Percentiles rank a stretch among this genome's conserved stretches.
phyloP scores from a whole-genome alignment of 2,888 invertebrate species.

The Cheilosia grossa region DNA sequence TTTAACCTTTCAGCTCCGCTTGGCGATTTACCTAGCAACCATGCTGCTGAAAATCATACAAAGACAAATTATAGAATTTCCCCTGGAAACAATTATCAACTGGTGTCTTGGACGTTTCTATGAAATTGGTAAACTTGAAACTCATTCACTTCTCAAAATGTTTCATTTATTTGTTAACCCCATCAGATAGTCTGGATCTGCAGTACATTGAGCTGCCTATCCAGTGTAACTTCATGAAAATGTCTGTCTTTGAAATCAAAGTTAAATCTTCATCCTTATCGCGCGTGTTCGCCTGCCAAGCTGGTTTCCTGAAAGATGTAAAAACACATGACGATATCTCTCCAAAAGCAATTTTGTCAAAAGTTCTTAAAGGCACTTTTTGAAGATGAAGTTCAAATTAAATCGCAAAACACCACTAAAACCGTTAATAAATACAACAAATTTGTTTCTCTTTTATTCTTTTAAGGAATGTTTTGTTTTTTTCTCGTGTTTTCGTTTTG shows the following conservation, averaged over 20 bases:
- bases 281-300: slow-evolving; percentile 76
- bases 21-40: slow-evolving; percentile 77
- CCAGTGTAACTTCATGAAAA: slow-evolving; percentile 63
- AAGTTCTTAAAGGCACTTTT: slow-evolving; percentile 75
- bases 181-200: slow-evolving; percentile 76
- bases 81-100: slow-evolving; percentile 78
- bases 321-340: slow-evolving; percentile 74
- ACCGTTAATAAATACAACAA: slow-evolving; percentile 14
- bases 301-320: slow-evolving; percentile 77
- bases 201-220: slow-evolving; percentile 59
- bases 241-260: slow-evolving; percentile 76
- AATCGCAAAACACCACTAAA: slow-evolving; percentile 6
- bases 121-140: slow-evolving; percentile 78
- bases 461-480: slow-evolving; percentile 51
- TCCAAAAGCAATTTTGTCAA: slow-evolving; percentile 66
- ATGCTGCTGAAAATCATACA: slow-evolving; percentile 78
- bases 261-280: slow-evolving; percentile 76
- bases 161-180: slow-evolving; percentile 10
- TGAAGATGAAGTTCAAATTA: slow-evolving; percentile 36
- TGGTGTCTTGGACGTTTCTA: slow-evolving; percentile 79
- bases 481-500: slow-evolving; percentile 33
- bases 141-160: neutral
- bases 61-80: slow-evolving; percentile 79
- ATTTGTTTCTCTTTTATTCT: slow-evolving; percentile 21
- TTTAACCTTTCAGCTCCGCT: slow-evolving; percentile 76